Base-by-base conservation (phyloP, 2,888 invertebrate genomes). In the Halocaridina rubra region DNA sequence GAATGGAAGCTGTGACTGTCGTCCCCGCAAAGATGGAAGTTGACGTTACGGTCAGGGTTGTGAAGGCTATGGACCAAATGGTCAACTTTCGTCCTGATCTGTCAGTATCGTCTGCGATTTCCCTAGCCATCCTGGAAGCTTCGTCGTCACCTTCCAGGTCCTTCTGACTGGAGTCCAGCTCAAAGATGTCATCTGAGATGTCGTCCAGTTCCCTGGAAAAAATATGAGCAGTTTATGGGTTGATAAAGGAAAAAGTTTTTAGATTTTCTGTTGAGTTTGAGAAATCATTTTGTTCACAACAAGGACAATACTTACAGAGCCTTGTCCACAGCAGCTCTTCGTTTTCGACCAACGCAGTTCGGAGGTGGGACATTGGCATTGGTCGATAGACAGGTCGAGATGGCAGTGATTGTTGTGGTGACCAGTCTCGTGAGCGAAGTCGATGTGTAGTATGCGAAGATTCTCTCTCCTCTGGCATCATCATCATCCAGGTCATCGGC, bases 321-420 rank as follows among this genome's bases (percentile, higher is more conserved):
- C 59, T 0, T 10, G 19, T 13, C 0, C 1, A 59, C 59, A 1
- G 13, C 3, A 0, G 77, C 16, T n/a, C 80, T 64, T 16, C 64
- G 75, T 46, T 76, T 80, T 19, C 85, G 46, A 16, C 85, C 85
- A 0, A 27, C 33, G 19, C 85, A 85, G 0, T 75, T 24, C 0
- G 71, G 24, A 13, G 32, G 19, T 2, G 71, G 33, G 16, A 32
- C 33, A 19, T 72, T 13, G 64, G 22, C 24, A 29, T 19, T 27
- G 29, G 76, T 29, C 7, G 80, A 80, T 32, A 85, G 33, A 46
- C 85, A 85, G 29, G 85, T 85, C 19, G 67, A 33, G 67, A 81
- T 29, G 29, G 80, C 77, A 3, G 85, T 85, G 61, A 80, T 77
- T 39, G 85, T 85, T 29, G 69, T 69, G 29, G 80, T 80, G n/a